These are phyloP conservation scores for Papilio machaon DNA, from an alignment of 1,140 invertebrate species.

Conservation along the genomic window DNA sequence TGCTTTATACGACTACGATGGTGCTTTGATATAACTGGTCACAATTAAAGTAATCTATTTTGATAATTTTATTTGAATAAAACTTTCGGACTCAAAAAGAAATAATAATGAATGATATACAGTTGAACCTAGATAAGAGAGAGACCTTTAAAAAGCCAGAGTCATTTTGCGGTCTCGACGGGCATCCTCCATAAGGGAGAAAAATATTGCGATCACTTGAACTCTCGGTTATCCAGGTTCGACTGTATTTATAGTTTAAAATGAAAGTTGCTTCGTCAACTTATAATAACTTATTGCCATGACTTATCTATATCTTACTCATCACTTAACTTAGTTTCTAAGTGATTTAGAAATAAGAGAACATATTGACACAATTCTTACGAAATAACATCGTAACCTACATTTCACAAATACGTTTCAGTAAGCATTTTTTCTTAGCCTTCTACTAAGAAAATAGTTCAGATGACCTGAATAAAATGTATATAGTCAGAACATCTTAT, in stretches of 20 bases:
- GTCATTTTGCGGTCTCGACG: too few species aligned
- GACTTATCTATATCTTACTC: conserved; percentile 8
- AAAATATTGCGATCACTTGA: too few species aligned
- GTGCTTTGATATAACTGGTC: not conserved
- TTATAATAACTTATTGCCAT: not conserved
- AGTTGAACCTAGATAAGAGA: too few species aligned
- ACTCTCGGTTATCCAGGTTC: too few species aligned
- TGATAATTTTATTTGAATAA: not conserved
- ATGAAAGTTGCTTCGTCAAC: not conserved
- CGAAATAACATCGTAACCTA: not conserved
- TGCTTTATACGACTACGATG: not conserved
- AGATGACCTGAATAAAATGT: not conserved
- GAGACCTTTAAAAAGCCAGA: too few species aligned
- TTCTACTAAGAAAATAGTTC: not conserved
- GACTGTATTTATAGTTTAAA: not conserved
- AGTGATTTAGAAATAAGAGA: conserved; percentile 17
- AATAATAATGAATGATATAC: too few species aligned
- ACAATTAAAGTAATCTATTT: not conserved
- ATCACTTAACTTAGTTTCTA: not conserved
- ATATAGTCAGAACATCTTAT: not conserved
- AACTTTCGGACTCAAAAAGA: not conserved
- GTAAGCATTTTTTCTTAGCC: not conserved
- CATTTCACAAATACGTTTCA: not conserved
- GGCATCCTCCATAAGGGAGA: too few species aligned
- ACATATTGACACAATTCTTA: conserved; percentile 5